These are phyloP conservation scores for Eubucco bourcierii DNA, from an alignment of 2,113 vertebrate species.

Conservation along the genomic window DNA sequence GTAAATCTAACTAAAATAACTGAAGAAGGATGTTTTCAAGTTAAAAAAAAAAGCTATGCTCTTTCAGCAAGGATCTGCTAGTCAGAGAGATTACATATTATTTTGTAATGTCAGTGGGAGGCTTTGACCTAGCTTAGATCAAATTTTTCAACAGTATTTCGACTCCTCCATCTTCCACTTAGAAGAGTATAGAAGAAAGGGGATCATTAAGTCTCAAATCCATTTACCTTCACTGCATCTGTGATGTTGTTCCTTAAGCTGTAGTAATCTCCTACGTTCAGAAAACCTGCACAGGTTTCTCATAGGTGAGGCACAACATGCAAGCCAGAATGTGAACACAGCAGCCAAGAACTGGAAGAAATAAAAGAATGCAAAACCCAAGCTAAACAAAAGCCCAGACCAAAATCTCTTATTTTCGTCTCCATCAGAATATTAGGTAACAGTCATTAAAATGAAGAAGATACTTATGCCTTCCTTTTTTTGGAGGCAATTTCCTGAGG, in stretches of 20 bases:
- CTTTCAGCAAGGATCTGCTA: neutral
- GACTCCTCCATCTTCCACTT: neutral
- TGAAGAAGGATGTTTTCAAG: neutral
- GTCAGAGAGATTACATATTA: neutral
- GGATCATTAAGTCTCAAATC: constrained; percentile 26
- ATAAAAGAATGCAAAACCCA: neutral
- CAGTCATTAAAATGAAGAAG: constrained; percentile 12
- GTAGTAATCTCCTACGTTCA: neutral
- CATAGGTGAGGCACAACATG: neutral
- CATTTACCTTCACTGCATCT: constrained; percentile 32
- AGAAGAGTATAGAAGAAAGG: neutral
- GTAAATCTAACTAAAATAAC: neutral
- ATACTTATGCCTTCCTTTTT: constrained; percentile 15
- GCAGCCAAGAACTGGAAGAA: neutral
- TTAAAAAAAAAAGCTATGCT: neutral
- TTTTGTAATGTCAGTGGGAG: neutral
- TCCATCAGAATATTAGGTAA: neutral
- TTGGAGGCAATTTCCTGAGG: constrained; percentile 1
- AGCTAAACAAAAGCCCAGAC: neutral
- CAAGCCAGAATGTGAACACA: neutral
- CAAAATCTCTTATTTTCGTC: neutral
- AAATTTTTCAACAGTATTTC: neutral
- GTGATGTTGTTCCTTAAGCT: neutral
- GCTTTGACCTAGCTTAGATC: neutral
- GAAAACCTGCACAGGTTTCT: constrained; percentile 19